These are phyloP conservation scores for Mantis religiosa DNA, from an alignment of 2,888 invertebrate species.

Conservation along the genomic window DNA sequence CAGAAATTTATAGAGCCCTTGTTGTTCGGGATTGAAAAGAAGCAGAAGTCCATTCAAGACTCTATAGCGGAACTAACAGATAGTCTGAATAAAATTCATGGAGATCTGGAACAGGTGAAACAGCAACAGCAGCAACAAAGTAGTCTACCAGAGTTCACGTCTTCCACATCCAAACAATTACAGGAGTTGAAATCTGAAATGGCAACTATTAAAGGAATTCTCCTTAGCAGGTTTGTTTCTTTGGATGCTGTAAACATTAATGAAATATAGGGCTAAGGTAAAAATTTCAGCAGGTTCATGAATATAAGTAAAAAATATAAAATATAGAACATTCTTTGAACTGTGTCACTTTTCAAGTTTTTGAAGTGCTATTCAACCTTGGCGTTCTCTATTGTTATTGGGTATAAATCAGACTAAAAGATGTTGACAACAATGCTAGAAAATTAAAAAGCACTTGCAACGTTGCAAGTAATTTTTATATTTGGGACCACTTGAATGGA, in stretches of 20 bases:
- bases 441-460: too few relatives aligned
- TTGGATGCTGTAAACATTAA: neutral
- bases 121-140: conserved; percentile 1
- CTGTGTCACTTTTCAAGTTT: too few relatives aligned
- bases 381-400: too few relatives aligned
- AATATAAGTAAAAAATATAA: too few relatives aligned
- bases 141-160: conserved; percentile 37
- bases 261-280: too few relatives aligned
- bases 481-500: too few relatives aligned
- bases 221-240: conserved; percentile 59
- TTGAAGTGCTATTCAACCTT: too few relatives aligned
- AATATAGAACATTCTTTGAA: too few relatives aligned
- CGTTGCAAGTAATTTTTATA: too few relatives aligned
- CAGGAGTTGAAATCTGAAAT: conserved; percentile 65
- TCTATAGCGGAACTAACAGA: conserved; percentile 62
- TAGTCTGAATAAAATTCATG: conserved; percentile 61
- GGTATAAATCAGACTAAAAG: too few relatives aligned
- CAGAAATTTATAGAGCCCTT: conserved; percentile 62
- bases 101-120: conserved; percentile 53
- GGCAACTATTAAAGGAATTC: conserved; percentile 66
- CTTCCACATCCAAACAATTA: conserved; percentile 56
- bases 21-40: conserved; percentile 61
- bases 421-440: too few relatives aligned
- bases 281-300: too few relatives aligned
- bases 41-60: conserved; percentile 62